These are phyloP conservation scores for Sylvilagus floridanus DNA, from an alignment of 2,797 vertebrate species.

Conservation along the genomic window DNA sequence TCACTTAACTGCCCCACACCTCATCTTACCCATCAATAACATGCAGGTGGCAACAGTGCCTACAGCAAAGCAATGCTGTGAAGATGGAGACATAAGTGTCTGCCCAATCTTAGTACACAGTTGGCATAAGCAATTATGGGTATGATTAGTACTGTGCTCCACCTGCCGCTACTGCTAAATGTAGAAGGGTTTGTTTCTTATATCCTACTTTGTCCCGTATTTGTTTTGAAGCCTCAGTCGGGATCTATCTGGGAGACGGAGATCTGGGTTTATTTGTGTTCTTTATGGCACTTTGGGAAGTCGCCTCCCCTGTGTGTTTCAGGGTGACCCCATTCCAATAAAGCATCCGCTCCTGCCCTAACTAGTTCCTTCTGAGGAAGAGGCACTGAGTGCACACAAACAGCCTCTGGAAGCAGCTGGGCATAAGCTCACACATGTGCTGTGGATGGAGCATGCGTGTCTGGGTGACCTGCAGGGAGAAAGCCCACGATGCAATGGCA, in stretches of 20 bases:
- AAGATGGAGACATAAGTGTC: fast-evolving
- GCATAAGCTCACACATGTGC: not conserved
- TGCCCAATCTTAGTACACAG: fast-evolving
- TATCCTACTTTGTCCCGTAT: not conserved
- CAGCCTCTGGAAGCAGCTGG: not conserved
- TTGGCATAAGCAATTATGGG: fast-evolving
- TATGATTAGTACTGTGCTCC: not conserved
- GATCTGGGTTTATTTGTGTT: not conserved
- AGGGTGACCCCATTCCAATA: not conserved
- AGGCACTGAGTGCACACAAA: not conserved
- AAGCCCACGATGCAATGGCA: not conserved
- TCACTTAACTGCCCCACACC: not conserved
- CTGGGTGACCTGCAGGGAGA: not conserved
- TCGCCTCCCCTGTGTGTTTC: not conserved
- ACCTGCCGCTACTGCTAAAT: not conserved
- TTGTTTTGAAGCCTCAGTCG: not conserved
- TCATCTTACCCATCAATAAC: not conserved
- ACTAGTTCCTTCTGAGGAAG: not conserved
- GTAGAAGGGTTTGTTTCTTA: not conserved
- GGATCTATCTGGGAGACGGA: not conserved
- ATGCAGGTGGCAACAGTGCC: not conserved
- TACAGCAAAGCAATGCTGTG: not conserved
- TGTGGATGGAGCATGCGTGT: not conserved
- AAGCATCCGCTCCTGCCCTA: not conserved
- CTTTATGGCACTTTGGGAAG: not conserved